phyloP scores from a whole-genome alignment of 2,113 vertebrate species.

The Tiliqua scincoides region DNA sequence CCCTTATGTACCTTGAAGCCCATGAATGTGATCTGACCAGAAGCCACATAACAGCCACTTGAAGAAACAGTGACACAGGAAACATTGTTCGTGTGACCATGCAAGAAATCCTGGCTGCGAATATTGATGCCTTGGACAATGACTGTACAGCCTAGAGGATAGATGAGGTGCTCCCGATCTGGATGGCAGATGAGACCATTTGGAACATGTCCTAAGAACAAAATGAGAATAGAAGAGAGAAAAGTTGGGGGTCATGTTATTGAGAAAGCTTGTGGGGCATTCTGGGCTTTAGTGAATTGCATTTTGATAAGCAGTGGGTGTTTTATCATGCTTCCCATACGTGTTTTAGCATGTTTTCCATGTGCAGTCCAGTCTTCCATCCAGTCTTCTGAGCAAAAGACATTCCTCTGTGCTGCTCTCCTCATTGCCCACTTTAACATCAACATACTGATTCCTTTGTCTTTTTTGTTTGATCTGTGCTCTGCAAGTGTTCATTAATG shows the following conservation, averaged over 20 bases:
- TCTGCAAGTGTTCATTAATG: not conserved
- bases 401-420: not conserved
- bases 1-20: conserved; percentile 83
- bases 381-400: not conserved
- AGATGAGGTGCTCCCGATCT: conserved; percentile 84
- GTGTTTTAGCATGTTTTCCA: not conserved
- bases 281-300: not conserved
- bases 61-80: conserved; percentile 85
- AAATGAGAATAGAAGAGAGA: not conserved
- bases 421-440: not conserved
- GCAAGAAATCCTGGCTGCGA: conserved; percentile 83
- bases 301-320: no score
- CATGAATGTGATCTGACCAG: conserved; percentile 89
- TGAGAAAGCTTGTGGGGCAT: not conserved
- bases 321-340: not conserved
- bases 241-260: rapidly evolving
- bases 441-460: not conserved
- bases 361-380: no score
- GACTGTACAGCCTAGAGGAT: conserved; percentile 86
- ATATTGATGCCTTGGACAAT: conserved; percentile 82
- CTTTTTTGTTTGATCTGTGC: not conserved
- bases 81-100: conserved; percentile 87
- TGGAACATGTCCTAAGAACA: conserved; percentile 79
- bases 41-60: conserved; percentile 83
- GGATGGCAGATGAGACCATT: conserved; percentile 87